These are phyloP conservation scores for Dinocampus coccinellae DNA, from an alignment of 2,888 invertebrate genomes.

Conservation along the genomic window DNA sequence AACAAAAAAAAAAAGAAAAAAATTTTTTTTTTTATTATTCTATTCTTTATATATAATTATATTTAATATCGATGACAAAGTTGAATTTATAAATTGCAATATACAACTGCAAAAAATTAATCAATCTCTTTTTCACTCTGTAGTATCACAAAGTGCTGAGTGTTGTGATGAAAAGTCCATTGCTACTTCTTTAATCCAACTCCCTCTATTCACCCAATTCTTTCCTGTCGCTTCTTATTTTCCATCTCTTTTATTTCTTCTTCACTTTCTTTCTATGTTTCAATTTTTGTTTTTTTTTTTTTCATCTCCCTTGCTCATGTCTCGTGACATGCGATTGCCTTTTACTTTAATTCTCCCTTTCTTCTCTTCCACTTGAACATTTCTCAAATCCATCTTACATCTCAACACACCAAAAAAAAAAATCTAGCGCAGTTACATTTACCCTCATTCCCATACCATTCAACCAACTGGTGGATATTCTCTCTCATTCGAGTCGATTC, in stretches of 20 bases:
- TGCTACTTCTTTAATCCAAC: not conserved
- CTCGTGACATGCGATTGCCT: not conserved
- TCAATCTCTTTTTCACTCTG: not conserved
- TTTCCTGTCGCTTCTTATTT: no score
- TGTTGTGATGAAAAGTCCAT: not conserved
- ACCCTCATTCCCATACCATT: slow-evolving; percentile 14
- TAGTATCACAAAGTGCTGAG: not conserved
- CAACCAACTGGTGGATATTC: slow-evolving; percentile 20
- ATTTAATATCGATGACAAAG: no score
- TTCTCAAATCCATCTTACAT: no score
- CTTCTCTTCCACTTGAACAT: not conserved
- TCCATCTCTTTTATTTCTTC: not conserved
- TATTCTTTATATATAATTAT: no score
- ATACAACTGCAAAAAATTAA: not conserved
- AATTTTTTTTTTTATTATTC: no score
- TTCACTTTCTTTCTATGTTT: not conserved
- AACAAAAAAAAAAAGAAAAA: no score
- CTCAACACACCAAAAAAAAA: no score
- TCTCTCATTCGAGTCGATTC: not conserved
- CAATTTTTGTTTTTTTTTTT: no score
- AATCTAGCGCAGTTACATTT: no score
- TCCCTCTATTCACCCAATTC: no score
- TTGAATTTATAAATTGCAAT: no score
- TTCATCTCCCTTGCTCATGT: no score
- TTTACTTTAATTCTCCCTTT: not conserved